Percentiles rank a stretch among this genome's conserved stretches.
These are phyloP conservation scores for Sphaeridia pumilis DNA, from an alignment of 2,888 invertebrate genomes.

Conservation along the genomic window DNA sequence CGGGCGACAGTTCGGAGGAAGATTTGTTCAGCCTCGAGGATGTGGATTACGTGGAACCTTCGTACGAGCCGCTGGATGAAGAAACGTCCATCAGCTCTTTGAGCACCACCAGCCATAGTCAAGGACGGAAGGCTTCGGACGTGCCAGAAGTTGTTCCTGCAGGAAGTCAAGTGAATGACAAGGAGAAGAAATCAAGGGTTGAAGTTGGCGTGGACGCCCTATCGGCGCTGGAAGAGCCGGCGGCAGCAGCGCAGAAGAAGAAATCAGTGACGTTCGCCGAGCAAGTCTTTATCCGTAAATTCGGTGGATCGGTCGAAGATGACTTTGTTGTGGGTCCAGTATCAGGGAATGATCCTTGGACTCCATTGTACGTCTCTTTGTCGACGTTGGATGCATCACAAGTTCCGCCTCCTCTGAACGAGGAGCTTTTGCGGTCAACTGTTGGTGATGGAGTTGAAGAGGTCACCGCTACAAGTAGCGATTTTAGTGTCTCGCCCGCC, in stretches of 20 bases:
- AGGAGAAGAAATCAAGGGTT: background rate
- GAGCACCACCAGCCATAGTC: background rate
- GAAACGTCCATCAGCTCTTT: background rate
- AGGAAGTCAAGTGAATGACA: too few relatives aligned
- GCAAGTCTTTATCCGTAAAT: slow-evolving; percentile 5
- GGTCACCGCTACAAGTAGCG: too few relatives aligned
- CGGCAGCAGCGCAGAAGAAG: background rate
- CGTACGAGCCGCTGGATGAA: background rate
- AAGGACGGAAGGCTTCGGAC: background rate
- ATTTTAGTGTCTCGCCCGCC: too few relatives aligned
- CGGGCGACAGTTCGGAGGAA: slow-evolving; percentile 1
- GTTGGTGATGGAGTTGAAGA: too few relatives aligned
- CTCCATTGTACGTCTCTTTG: background rate
- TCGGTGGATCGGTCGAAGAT: background rate
- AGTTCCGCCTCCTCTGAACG: background rate
- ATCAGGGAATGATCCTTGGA: background rate
- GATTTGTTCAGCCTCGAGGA: slow-evolving; percentile 11
- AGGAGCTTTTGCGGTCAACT: too few relatives aligned
- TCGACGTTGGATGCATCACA: background rate
- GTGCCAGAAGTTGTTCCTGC: background rate
- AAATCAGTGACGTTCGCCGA: slow-evolving; percentile 15
- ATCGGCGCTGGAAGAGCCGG: background rate
- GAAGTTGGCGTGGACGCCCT: slow-evolving; percentile 12
- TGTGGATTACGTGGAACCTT: background rate
- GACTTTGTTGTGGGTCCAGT: background rate